Base-by-base conservation (phyloP, 2,113 vertebrate genomes). In the Pomatorhinus ruficollis region DNA sequence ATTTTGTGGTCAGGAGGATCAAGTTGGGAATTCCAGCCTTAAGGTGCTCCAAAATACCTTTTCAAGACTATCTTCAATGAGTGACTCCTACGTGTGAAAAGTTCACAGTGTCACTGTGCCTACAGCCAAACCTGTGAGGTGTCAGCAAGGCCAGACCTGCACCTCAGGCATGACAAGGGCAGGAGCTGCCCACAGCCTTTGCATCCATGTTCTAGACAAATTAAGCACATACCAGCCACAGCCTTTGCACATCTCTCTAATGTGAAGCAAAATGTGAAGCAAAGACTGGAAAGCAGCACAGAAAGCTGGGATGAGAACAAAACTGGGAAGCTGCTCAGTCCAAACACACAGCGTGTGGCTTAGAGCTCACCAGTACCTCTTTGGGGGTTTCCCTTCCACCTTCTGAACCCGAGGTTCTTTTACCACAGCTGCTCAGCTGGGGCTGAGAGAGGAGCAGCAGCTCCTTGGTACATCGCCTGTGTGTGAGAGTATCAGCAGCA, bases 311-410 rank as follows among this genome's bases (percentile, higher is more conserved):
- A 31, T 37, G 39, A 61, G 52, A 89, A 49, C 0, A 0, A 45
- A 89, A 59, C 33, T 44, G 45, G 18, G 65, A 74, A 70, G 56
- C 50, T 20, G 33, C 65, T 35, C 35, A 6, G 23, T 9, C 30
- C 1, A 0, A 54, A 50, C 1, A 9, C 2, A 3, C 11, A 30
- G 52, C 5, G 69, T 0, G 0, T 33, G 7, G 15, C 25, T 52
- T 3, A 7, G 14, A 85, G n/a, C 53, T 18, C n/a, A 6, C 17
- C 35, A 20, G 18, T 5, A 12, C 54, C 35, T 56, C 59, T 47
- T 2, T 30, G 61, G 52, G 31, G 23, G 5, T 31, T 70, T 80
- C 47, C 45, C 42, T 76, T 66, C 47, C 9, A 0, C 25, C 40
- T 65, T 25, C 31, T 42, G 45, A 42, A 6, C 15, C 37, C 0